Evolutionary conservation across 2,113 vertebrate species (phyloP), one percentile per base, ranked within the genome.

Genomic region (Anarrhichthys ocellatus): DNA sequence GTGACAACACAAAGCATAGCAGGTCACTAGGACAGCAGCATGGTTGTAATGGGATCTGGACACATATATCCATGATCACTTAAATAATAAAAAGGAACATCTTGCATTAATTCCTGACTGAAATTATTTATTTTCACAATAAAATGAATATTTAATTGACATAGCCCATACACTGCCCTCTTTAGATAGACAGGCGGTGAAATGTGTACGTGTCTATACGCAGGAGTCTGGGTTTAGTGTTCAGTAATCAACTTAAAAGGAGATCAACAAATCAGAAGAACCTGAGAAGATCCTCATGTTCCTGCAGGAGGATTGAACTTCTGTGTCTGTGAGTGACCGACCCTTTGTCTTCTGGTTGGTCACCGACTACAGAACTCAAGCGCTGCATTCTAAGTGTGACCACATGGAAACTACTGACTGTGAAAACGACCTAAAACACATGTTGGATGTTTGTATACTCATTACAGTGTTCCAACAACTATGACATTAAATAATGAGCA

Each of bases 251-350:
- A 81, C 52, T 83, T 87, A 83, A 71, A 38, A 80, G 71, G 24
- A 76, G 85, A 90, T 87, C 69, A 85, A 14, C 36, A 74, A 76
- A 52, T 84, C 81, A 85, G 70, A 87, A 70, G 76, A 82, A 73
- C 22, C 56, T 56, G 70, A 58, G 40, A 54, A 63, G 66, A 73
- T 38, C 61, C 27, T 38, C 15, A 54, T 77, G 71, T 86, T 77
- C 82, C 82, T 72, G 7, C 48, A 32, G 66, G 52, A 29, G 67
- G 84, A 77, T 54, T 89, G 77, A 83, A 77, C 74, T 40, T 70
- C 58, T 58, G 50, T 11, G 69, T 83, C 78, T 18, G 61, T 76
- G 76, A 84, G 68, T 0, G 6, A 54, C 34, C 20, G 62, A 34
- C 2, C 46, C 48, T 34, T 34, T 34, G 32, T 32, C 32, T 32